Conservation (phyloP, 2,113 vertebrate species). For the Sturnira hondurensis region DNA sequence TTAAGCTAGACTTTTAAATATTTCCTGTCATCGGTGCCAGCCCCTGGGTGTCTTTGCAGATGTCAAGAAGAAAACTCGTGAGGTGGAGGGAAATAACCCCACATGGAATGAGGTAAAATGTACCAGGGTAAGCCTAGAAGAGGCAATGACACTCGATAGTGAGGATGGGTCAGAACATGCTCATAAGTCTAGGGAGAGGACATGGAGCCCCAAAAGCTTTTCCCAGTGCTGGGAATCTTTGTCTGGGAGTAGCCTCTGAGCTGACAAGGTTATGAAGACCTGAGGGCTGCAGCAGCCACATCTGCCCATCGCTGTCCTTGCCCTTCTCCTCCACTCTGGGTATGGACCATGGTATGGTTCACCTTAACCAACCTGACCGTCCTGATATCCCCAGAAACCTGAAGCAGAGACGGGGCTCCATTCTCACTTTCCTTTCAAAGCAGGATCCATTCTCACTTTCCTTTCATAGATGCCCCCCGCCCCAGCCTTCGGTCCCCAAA, state of each 20-base stretch:
- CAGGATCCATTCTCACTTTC: too few species aligned
- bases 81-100: constrained; percentile 66
- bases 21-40: background rate
- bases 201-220: background rate
- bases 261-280: background rate
- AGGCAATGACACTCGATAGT: background rate
- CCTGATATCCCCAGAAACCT: background rate
- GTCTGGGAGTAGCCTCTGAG: background rate
- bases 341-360: background rate
- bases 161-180: background rate
- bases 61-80: constrained; percentile 63
- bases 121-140: background rate
- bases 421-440: background rate
- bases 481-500: background rate
- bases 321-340: background rate
- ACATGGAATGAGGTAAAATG: constrained; percentile 73
- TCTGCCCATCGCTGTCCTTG: background rate
- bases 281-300: background rate
- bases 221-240: background rate
- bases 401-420: background rate
- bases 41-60: constrained; percentile 49
- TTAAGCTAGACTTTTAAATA: background rate
- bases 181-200: background rate
- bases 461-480: background rate
- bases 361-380: background rate